phyloP scores from a whole-genome alignment of 2,113 vertebrate genomes.

The Ptychochromis oligacanthus region DNA sequence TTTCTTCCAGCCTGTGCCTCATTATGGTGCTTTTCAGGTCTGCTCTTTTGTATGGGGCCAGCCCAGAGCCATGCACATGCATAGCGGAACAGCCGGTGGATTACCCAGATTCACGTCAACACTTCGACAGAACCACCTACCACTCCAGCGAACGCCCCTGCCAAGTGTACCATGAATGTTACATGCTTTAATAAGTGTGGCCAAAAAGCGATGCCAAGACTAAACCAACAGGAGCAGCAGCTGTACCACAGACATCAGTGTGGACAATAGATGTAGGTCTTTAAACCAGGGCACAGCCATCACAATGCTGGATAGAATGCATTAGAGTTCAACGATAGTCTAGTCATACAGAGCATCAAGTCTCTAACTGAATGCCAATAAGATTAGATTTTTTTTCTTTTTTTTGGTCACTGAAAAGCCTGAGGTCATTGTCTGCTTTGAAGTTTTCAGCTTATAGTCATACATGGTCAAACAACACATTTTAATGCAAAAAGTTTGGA shows the following conservation, averaged over 20 bases:
- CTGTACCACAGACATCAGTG: conserved; percentile 39
- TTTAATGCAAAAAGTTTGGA: not conserved
- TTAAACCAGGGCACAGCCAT: conserved; percentile 44
- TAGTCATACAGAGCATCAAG: conserved; percentile 22
- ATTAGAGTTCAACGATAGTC: conserved; percentile 44
- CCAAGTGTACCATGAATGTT: conserved; percentile 57
- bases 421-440: conserved; percentile 37
- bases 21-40: conserved; percentile 79
- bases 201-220: conserved; percentile 61
- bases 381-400: conserved; percentile 40
- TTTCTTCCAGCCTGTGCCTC: conserved; percentile 77
- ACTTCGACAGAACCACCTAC: conserved; percentile 46
- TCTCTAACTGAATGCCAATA: conserved; percentile 40
- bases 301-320: conserved; percentile 49
- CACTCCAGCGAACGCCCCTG: conserved; percentile 44
- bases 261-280: conserved; percentile 62
- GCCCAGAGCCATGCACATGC: conserved; percentile 58
- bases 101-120: conserved; percentile 65
- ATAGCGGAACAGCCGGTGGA: conserved; percentile 67
- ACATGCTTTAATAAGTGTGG: conserved; percentile 72
- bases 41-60: conserved; percentile 73
- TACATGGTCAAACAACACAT: conserved; percentile 28
- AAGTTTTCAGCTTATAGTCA: conserved; percentile 27
- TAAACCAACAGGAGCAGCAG: conserved; percentile 68
- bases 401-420: conserved; percentile 35